Percentiles rank a stretch among this genome's conserved stretches.
phyloP scores from a whole-genome alignment of 2,797 vertebrate genomes.

The Threskiornis aethiopicus region DNA sequence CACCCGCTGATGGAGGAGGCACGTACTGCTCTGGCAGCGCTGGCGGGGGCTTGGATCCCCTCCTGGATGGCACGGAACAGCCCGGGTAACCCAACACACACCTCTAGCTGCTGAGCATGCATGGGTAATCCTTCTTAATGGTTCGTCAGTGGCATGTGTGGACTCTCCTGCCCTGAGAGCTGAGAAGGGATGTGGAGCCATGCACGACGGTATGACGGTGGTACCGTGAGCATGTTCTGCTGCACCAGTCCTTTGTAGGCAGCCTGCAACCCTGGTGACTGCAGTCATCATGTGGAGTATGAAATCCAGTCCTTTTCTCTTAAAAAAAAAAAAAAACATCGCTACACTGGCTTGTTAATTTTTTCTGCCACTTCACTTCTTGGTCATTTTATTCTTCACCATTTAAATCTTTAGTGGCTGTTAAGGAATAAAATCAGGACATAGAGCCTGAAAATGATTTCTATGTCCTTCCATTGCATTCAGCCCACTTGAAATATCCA shows the following conservation, averaged over 20 bases:
- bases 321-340: not conserved
- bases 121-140: rapidly evolving
- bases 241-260: not conserved
- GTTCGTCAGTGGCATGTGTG: rapidly evolving
- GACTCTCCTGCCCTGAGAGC: not conserved
- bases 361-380: not conserved
- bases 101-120: rapidly evolving
- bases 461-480: not conserved
- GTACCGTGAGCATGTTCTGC: rapidly evolving
- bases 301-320: not conserved
- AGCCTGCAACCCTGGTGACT: not conserved
- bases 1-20: not conserved
- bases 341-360: not conserved
- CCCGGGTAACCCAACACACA: rapidly evolving
- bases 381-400: not conserved
- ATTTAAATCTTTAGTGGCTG: not conserved
- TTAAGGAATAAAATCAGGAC: not conserved
- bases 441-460: not conserved
- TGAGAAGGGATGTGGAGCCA: rapidly evolving
- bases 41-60: rapidly evolving
- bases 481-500: not conserved
- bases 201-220: rapidly evolving
- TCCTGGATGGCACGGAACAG: rapidly evolving
- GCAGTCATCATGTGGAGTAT: not conserved
- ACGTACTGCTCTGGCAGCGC: rapidly evolving